A percentile compares a stretch with the other conserved stretches of the same genome.
phyloP scores from a whole-genome alignment of 1,140 invertebrate genomes.

The Trichomalopsis sarcophagae region DNA sequence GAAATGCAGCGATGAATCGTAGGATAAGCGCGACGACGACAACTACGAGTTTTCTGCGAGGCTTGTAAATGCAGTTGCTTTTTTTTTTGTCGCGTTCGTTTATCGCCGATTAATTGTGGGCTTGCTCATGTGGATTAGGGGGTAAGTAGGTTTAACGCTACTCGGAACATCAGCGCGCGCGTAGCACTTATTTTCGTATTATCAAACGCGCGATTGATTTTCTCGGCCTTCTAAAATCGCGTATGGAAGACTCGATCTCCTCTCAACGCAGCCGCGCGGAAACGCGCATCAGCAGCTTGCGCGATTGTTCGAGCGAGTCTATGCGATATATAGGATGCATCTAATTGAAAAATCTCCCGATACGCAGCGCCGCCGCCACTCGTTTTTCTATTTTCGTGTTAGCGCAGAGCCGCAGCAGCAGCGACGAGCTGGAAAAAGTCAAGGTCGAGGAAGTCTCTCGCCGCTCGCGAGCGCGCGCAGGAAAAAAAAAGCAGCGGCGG shows the following conservation, averaged over 20 bases:
- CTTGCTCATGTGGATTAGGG: not conserved
- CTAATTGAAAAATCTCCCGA: conserved; percentile 1
- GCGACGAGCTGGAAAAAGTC: conserved; percentile 41
- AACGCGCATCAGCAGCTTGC: too few species aligned
- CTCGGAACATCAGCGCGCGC: not conserved
- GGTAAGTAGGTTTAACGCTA: conserved; percentile 15
- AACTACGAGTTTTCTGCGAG: not conserved
- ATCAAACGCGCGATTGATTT: too few species aligned
- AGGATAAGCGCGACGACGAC: not conserved
- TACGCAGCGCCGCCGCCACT: too few species aligned
- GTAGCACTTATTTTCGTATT: too few species aligned
- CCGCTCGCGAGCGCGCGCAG: not conserved
- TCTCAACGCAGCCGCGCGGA: too few species aligned
- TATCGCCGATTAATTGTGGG: not conserved
- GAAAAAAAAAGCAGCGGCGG: not conserved
- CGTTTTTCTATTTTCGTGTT: conserved; percentile 20
- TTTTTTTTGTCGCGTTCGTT: not conserved
- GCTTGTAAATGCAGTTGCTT: not conserved
- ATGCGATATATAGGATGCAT: not conserved
- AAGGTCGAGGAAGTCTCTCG: conserved; percentile 45
- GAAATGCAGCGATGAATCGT: not conserved
- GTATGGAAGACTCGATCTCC: too few species aligned
- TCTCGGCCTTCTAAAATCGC: too few species aligned
- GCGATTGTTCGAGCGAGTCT: too few species aligned
- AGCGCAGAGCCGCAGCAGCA: not conserved